These are phyloP conservation scores for Sardina pilchardus DNA, from an alignment of 2,113 vertebrate genomes.

Conservation along the genomic window DNA sequence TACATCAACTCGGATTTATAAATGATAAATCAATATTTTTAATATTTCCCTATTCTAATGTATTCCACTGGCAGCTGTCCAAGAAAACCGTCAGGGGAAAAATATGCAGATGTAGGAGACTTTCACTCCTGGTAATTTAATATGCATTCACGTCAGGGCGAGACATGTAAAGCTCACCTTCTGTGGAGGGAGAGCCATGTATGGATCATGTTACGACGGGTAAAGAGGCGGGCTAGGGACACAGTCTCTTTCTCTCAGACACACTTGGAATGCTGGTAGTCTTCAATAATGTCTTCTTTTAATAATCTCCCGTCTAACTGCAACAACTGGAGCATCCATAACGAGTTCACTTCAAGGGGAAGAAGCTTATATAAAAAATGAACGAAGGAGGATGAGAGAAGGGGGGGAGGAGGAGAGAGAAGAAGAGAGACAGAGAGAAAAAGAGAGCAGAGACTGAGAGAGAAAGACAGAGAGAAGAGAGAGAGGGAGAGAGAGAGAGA, in stretches of 20 bases:
- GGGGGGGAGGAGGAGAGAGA: not conserved
- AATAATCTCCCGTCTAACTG: conserved; percentile 64
- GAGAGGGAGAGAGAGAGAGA: conserved; percentile 21
- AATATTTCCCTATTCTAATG: conserved; percentile 80
- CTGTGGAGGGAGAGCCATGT: conserved; percentile 2
- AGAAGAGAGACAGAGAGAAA: conserved; percentile 14
- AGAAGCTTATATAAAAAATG: conserved; percentile 55
- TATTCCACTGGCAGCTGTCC: conserved; percentile 68
- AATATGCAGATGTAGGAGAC: conserved; percentile 68
- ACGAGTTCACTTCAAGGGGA: conserved; percentile 64
- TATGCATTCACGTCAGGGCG: conserved; percentile 32
- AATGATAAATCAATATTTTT: conserved; percentile 90
- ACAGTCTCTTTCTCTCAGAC: conserved; percentile 21
- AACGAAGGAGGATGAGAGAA: conserved; percentile 43
- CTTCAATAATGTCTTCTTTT: conserved; percentile 64
- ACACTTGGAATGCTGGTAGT: conserved; percentile 44
- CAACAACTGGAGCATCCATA: conserved; percentile 64
- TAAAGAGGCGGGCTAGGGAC: conserved; percentile 3
- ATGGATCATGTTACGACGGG: conserved; percentile 7
- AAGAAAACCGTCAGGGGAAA: conserved; percentile 58
- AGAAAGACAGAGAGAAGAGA: conserved; percentile 38
- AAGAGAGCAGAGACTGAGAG: conserved; percentile 56
- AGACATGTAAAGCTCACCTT: conserved; percentile 7
- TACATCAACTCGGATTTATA: conserved; percentile 78
- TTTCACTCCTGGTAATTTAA: conserved; percentile 54